These are phyloP conservation scores for Imbricaverruca yamaguchii DNA, from an alignment of 2,888 invertebrate genomes.

Conservation along the genomic window DNA sequence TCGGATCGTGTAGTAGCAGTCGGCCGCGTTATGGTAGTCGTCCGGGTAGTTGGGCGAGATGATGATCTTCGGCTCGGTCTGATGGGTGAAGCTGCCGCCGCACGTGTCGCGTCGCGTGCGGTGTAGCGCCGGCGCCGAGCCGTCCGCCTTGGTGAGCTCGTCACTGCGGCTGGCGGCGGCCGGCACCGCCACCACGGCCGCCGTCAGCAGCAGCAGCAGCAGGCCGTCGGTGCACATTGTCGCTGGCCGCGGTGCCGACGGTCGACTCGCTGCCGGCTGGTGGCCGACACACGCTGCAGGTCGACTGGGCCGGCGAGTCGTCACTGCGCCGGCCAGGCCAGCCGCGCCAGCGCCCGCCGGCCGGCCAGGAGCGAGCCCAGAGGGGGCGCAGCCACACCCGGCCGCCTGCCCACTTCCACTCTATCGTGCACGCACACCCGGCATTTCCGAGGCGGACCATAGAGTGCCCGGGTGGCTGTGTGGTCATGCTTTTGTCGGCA, in stretches of 20 bases:
- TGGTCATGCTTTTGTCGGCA: no score
- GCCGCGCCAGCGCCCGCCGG: no score
- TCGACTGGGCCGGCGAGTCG: no score
- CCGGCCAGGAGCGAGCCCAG: no score
- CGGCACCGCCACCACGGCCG: neutral
- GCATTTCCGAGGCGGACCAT: no score
- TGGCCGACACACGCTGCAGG: no score
- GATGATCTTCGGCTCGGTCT: slow-evolving; percentile 15
- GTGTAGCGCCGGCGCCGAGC: neutral
- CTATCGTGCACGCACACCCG: no score
- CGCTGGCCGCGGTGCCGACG: neutral
- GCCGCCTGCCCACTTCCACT: no score
- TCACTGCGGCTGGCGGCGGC: neutral
- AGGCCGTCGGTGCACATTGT: neutral
- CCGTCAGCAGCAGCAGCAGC: neutral
- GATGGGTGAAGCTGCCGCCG: neutral
- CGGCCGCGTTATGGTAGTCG: slow-evolving; percentile 16
- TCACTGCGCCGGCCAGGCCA: no score
- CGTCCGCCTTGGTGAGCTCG: neutral
- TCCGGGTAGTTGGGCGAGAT: slow-evolving; percentile 17
- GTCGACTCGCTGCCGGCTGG: neutral
- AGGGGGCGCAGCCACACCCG: no score
- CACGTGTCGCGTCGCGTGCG: slow-evolving; percentile 11
- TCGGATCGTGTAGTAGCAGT: slow-evolving; percentile 17
- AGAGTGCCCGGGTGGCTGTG: no score